Percentiles rank a stretch among this genome's conserved stretches.
phyloP scores from a whole-genome alignment of 1,140 invertebrate genomes.

The Calliopsis andreniformis region DNA sequence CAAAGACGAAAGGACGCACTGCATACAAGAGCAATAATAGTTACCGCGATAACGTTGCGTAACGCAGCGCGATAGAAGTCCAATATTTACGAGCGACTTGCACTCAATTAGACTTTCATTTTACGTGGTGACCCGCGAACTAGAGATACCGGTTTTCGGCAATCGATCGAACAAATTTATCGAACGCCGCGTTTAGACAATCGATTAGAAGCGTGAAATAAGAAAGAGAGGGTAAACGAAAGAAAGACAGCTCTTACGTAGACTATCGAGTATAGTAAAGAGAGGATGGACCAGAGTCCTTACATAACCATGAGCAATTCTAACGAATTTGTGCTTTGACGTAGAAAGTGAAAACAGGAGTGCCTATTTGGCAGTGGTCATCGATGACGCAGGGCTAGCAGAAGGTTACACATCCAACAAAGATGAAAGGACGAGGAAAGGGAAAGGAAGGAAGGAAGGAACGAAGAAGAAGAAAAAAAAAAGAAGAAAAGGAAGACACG shows the following conservation, averaged over 20 bases:
- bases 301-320: too few species aligned
- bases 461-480: not conserved
- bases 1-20: not conserved
- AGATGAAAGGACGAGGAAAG: not conserved
- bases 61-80: not conserved
- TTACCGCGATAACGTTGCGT: not conserved
- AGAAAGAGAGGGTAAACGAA: not conserved
- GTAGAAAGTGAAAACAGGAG: too few species aligned
- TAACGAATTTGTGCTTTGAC: too few species aligned
- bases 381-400: too few species aligned
- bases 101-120: conserved; percentile 31
- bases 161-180: not conserved
- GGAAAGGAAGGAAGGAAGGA: not conserved
- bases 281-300: too few species aligned
- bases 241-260: too few species aligned
- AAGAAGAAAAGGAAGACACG: not conserved
- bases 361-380: too few species aligned
- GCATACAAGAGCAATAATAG: not conserved
- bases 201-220: conserved; percentile 33
- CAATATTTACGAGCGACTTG: conserved; percentile 18
- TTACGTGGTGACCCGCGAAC: conserved; percentile 10
- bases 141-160: conserved; percentile 4
- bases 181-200: not conserved
- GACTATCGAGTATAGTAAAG: too few species aligned
- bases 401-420: too few species aligned